A percentile compares a stretch with the other conserved stretches of the same genome.
phyloP scores from a whole-genome alignment of 2,888 invertebrate genomes.

The Andrena marginata region DNA sequence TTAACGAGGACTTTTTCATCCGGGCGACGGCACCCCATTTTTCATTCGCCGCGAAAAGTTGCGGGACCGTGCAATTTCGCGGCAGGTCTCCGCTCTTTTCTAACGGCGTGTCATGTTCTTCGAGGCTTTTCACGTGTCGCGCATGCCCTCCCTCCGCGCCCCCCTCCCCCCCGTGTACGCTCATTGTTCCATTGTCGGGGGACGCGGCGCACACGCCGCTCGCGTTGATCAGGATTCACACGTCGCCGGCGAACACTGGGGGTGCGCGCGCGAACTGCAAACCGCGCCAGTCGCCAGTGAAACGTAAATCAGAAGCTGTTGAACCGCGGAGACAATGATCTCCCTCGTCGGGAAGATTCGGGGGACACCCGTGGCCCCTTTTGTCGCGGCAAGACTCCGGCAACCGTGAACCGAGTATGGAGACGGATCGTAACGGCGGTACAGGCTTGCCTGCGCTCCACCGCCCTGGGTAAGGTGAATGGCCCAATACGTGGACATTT shows the following conservation, averaged over 20 bases:
- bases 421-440: slow-evolving; percentile 34
- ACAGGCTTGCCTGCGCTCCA: slow-evolving; percentile 17
- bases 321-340: slow-evolving; percentile 40
- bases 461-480: too few relatives aligned
- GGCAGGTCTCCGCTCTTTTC: slow-evolving; percentile 43
- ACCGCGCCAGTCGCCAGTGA: slow-evolving; percentile 1
- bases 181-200: slow-evolving; percentile 58
- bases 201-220: slow-evolving; percentile 35
- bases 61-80: slow-evolving; percentile 48
- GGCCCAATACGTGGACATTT: too few relatives aligned
- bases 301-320: slow-evolving; percentile 49
- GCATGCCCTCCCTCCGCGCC: background rate
- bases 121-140: slow-evolving; percentile 39
- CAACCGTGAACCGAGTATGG: slow-evolving; percentile 37
- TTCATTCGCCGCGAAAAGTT: slow-evolving; percentile 44
- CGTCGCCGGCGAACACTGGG: slow-evolving; percentile 1
- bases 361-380: slow-evolving; percentile 2
- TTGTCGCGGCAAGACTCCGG: slow-evolving; percentile 33
- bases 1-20: slow-evolving; percentile 53
- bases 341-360: slow-evolving; percentile 15
- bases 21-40: slow-evolving; percentile 27
- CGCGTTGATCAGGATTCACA: slow-evolving; percentile 40
- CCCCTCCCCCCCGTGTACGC: background rate
- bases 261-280: background rate
- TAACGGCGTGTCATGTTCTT: slow-evolving; percentile 40